A percentile compares a stretch with the other conserved stretches of the same genome.
These are phyloP conservation scores for Enteromius trimaculatus DNA, from an alignment of 2,797 vertebrate genomes.

Conservation along the genomic window DNA sequence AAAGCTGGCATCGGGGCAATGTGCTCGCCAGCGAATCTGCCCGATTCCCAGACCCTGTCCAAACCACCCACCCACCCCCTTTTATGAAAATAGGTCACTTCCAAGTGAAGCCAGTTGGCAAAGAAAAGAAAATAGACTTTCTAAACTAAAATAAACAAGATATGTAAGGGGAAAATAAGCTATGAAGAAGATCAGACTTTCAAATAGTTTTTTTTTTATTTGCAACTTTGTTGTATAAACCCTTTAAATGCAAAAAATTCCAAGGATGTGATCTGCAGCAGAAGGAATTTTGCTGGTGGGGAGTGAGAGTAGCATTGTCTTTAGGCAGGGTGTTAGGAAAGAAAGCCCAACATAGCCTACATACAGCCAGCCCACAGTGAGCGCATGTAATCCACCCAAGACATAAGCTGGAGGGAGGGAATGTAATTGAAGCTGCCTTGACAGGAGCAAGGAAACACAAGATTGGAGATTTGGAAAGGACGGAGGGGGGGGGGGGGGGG, in stretches of 20 bases:
- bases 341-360: conserved; percentile 67
- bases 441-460: conserved; percentile 70
- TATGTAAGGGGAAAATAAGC: conserved; percentile 5
- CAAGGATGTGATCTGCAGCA: conserved; percentile 57
- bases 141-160: conserved; percentile 60
- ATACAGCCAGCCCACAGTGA: conserved; percentile 68
- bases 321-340: conserved; percentile 69
- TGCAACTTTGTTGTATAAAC: conserved; percentile 50
- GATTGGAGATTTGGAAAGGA: conserved; percentile 67
- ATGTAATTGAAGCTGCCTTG: conserved; percentile 75
- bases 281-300: conserved; percentile 55
- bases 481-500: neutral
- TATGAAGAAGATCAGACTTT: neutral
- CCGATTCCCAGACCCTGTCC: conserved; percentile 71
- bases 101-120: conserved; percentile 65
- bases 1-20: conserved; percentile 21
- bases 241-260: conserved; percentile 56
- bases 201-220: conserved; percentile 62
- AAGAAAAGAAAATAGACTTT: conserved; percentile 57
- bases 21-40: conserved; percentile 55
- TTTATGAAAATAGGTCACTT: conserved; percentile 74
- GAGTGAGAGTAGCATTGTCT: conserved; percentile 72
- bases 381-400: conserved; percentile 74
- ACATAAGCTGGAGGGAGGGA: conserved; percentile 71
- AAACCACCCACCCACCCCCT: conserved; percentile 34